Percentiles rank a stretch among this genome's conserved stretches.
These are phyloP conservation scores for Aplochiton taeniatus DNA, from an alignment of 2,797 vertebrate genomes.

Conservation along the genomic window DNA sequence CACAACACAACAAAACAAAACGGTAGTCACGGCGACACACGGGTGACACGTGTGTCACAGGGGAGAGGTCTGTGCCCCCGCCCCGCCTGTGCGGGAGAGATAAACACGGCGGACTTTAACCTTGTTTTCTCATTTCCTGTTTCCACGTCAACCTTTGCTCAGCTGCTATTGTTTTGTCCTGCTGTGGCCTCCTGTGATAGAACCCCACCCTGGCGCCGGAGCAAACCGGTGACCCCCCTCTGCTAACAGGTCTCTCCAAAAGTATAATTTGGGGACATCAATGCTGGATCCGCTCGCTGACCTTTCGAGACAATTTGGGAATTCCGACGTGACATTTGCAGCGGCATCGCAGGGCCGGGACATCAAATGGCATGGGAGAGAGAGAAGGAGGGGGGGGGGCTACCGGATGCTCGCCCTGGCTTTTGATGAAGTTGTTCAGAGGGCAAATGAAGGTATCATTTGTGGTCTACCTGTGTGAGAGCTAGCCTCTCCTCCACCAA, in stretches of 20 bases:
- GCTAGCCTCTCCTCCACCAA: constrained; percentile 13
- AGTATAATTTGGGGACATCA: too few relatives aligned
- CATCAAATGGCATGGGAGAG: constrained; percentile 25
- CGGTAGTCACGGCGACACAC: not conserved
- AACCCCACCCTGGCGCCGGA: constrained; percentile 51
- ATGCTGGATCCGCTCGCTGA: too few relatives aligned
- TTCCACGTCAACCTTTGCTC: constrained; percentile 48
- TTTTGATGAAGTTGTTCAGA: constrained; percentile 23
- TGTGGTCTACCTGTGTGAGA: constrained; percentile 13
- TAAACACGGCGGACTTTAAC: constrained; percentile 33
- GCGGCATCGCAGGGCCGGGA: constrained; percentile 27
- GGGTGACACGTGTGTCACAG: constrained; percentile 23
- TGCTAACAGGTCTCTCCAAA: too few relatives aligned
- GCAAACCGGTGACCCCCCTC: constrained; percentile 42
- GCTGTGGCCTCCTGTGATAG: constrained; percentile 26
- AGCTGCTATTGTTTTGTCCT: constrained; percentile 49
- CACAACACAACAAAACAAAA: not conserved
- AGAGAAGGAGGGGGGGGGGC: too few relatives aligned
- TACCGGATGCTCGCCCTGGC: too few relatives aligned
- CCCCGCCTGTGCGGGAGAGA: constrained; percentile 16
- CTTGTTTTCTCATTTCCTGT: constrained; percentile 47
- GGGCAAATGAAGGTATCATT: constrained; percentile 34
- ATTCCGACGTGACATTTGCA: constrained; percentile 47
- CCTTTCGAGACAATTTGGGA: constrained; percentile 39
- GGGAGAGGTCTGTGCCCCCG: constrained; percentile 17